phyloP scores from a whole-genome alignment of 2,888 invertebrate genomes.

The Amphipyra tragopoginis region DNA sequence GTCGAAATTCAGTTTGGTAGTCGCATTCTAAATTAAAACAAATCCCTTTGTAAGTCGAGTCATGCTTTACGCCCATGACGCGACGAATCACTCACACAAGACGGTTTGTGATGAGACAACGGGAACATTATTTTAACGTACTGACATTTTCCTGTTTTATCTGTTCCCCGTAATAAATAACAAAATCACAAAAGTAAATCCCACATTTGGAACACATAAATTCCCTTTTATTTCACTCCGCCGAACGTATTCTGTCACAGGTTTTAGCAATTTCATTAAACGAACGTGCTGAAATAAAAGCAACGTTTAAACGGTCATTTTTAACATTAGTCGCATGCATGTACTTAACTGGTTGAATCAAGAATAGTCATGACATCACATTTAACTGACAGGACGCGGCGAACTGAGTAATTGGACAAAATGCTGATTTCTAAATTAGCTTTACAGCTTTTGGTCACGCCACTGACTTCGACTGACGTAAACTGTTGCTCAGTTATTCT shows the following conservation, averaged over 20 bases:
- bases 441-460: constrained; percentile 63
- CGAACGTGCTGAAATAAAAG: constrained; percentile 5
- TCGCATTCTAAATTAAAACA: too few relatives aligned
- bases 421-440: constrained; percentile 60
- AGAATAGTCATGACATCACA: constrained; percentile 57
- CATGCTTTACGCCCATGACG: not conserved
- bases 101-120: constrained; percentile 17
- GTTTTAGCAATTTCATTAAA: too few relatives aligned
- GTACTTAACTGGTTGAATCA: constrained; percentile 30
- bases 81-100: constrained; percentile 16
- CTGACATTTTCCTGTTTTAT: constrained; percentile 23
- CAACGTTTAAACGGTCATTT: constrained; percentile 25
- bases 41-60: not conserved
- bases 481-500: constrained; percentile 45
- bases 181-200: constrained; percentile 28
- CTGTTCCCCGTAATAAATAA: constrained; percentile 32
- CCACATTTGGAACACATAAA: constrained; percentile 31
- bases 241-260: constrained; percentile 11
- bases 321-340: constrained; percentile 9
- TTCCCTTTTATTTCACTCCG: constrained; percentile 30
- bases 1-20: too few relatives aligned
- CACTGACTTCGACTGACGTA: constrained; percentile 44
- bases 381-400: constrained; percentile 54
- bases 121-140: constrained; percentile 22
- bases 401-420: constrained; percentile 65